phyloP scores from a whole-genome alignment of 2,888 invertebrate species.

The Mesorhabditis spiculigera region DNA sequence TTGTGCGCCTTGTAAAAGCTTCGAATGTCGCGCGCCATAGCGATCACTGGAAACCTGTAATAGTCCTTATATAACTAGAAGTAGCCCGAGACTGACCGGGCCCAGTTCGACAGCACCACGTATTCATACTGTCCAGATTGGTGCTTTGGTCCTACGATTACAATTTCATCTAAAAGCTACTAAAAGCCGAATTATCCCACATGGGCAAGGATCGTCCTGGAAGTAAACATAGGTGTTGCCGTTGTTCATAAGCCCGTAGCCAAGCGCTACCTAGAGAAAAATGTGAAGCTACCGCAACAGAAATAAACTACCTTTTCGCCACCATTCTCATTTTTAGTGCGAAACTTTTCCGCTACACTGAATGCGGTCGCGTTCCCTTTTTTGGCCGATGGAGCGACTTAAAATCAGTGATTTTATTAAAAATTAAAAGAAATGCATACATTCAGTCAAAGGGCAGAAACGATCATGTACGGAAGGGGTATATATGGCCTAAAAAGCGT shows the following conservation, averaged over 20 bases:
- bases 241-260: constrained; percentile 38
- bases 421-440: constrained; percentile 13
- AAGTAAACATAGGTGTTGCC: constrained; percentile 38
- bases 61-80: background rate
- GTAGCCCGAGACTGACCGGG: constrained; percentile 15
- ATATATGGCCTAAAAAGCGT: constrained; percentile 35
- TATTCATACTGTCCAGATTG: constrained; percentile 42
- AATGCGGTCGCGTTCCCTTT: constrained; percentile 35
- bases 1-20: constrained; percentile 32
- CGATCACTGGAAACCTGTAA: constrained; percentile 40
- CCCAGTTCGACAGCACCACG: constrained; percentile 46
- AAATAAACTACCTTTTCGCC: constrained; percentile 26
- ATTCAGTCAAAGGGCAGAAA: constrained; percentile 42
- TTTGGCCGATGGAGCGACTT: constrained; percentile 31
- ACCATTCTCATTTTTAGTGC: constrained; percentile 26
- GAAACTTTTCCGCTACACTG: constrained; percentile 34
- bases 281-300: background rate
- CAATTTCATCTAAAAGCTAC: constrained; percentile 30
- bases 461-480: constrained; percentile 44
- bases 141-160: constrained; percentile 33
- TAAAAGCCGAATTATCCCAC: constrained; percentile 14
- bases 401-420: constrained; percentile 12
- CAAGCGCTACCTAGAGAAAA: constrained; percentile 26
- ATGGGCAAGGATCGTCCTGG: constrained; percentile 45
- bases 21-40: constrained; percentile 34